phyloP scores from a whole-genome alignment of 2,888 invertebrate genomes.

The Drosophila paracracens region DNA sequence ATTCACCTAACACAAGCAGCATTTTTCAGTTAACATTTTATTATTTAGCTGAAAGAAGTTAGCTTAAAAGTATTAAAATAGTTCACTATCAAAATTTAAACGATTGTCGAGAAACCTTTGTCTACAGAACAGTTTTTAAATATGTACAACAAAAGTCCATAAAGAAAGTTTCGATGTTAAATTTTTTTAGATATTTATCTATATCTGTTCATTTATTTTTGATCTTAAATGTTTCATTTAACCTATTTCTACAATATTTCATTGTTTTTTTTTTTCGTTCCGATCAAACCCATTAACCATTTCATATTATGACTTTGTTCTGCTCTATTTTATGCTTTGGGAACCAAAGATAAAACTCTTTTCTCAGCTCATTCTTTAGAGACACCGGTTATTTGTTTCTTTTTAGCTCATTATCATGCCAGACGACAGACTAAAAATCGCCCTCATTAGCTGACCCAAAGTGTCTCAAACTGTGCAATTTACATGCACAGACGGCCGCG shows the following conservation, averaged over 20 bases:
- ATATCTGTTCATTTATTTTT: not conserved
- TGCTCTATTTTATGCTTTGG: constrained; percentile 1
- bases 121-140: not conserved
- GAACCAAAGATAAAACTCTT: not conserved
- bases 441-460: constrained; percentile 77
- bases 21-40: not conserved
- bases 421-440: constrained; percentile 50
- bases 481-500: constrained; percentile 70
- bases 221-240: not conserved
- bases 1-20: not conserved
- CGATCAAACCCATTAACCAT: not conserved
- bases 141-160: not conserved
- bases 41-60: not conserved
- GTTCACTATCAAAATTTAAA: not conserved
- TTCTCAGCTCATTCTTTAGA: constrained; percentile 27
- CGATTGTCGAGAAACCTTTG: not conserved
- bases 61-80: not conserved
- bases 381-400: constrained; percentile 1
- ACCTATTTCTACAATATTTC: not conserved
- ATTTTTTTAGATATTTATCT: not conserved
- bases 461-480: constrained; percentile 78
- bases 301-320: constrained; percentile 2
- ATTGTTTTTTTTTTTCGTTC: not conserved
- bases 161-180: not conserved
- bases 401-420: constrained; percentile 42